These are phyloP conservation scores for Rhabdomys pumilio DNA, from an alignment of 2,797 vertebrate genomes.

Conservation along the genomic window DNA sequence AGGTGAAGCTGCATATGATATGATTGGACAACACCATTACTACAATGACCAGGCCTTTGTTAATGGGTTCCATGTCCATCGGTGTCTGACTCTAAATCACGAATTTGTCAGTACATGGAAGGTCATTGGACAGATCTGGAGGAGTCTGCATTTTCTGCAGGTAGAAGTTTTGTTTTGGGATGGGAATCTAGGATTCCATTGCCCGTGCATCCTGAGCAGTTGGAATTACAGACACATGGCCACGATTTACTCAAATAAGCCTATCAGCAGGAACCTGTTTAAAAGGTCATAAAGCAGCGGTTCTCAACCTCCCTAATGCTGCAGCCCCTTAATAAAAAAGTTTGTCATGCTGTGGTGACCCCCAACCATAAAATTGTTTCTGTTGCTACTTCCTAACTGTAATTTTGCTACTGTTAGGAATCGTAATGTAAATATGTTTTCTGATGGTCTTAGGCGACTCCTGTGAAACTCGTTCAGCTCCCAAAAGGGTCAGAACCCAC, in stretches of 20 bases:
- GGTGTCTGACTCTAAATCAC: not conserved
- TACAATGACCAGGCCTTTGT: not conserved
- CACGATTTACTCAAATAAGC: constrained; percentile 29
- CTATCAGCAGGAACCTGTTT: not conserved
- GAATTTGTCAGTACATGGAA: constrained; percentile 19
- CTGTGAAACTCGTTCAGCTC: no score
- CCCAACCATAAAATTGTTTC: not conserved
- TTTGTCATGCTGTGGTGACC: no score
- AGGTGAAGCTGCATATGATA: not conserved
- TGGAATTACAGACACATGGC: not conserved
- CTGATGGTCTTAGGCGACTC: no score
- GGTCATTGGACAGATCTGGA: constrained; percentile 39
- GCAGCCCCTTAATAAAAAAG: not conserved
- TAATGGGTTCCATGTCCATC: not conserved
- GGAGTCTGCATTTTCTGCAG: not conserved
- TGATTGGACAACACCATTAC: not conserved
- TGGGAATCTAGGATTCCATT: not conserved
- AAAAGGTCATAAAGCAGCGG: not conserved
- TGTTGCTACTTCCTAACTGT: not conserved
- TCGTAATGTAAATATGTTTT: not conserved
- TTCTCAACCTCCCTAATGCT: not conserved
- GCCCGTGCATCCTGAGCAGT: not conserved
- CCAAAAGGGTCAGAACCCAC: not conserved
- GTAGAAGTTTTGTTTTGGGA: not conserved
- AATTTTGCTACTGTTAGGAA: not conserved